These are phyloP conservation scores for Homarus americanus DNA, from an alignment of 1,140 invertebrate genomes.

Conservation along the genomic window DNA sequence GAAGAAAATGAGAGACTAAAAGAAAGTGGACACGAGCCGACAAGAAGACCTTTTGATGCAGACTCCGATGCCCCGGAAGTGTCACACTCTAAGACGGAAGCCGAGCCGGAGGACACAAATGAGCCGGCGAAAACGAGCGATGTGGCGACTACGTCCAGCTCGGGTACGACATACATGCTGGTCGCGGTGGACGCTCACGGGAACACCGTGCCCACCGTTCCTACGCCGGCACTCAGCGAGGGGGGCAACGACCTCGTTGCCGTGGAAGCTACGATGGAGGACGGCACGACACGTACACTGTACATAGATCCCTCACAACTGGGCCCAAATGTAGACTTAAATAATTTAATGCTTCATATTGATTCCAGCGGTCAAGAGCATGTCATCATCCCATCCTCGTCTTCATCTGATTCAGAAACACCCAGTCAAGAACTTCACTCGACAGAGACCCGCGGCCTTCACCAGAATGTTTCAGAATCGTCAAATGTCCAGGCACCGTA, in stretches of 20 bases:
- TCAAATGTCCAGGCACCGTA: background rate
- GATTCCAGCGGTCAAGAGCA: constrained; percentile 73
- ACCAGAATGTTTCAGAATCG: background rate
- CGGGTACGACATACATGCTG: constrained; percentile 72
- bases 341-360: constrained; percentile 73
- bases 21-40: background rate
- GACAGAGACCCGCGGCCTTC: background rate
- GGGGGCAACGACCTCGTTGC: constrained; percentile 67
- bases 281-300: constrained; percentile 73
- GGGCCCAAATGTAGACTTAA: constrained; percentile 74
- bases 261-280: constrained; percentile 74
- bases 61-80: background rate
- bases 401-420: constrained; percentile 47
- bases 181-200: constrained; percentile 74
- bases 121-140: constrained; percentile 34
- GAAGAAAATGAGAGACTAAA: background rate
- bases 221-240: constrained; percentile 65
- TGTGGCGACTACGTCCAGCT: constrained; percentile 39
- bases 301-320: constrained; percentile 74
- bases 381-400: constrained; percentile 73
- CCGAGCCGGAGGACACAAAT: background rate
- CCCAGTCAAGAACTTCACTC: constrained; percentile 11
- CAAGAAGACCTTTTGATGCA: background rate
- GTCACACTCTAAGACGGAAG: background rate
- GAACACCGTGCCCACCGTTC: constrained; percentile 73